These are phyloP conservation scores for Chromoteleia sp. DNA, from an alignment of 2,888 invertebrate genomes.

Conservation along the genomic window DNA sequence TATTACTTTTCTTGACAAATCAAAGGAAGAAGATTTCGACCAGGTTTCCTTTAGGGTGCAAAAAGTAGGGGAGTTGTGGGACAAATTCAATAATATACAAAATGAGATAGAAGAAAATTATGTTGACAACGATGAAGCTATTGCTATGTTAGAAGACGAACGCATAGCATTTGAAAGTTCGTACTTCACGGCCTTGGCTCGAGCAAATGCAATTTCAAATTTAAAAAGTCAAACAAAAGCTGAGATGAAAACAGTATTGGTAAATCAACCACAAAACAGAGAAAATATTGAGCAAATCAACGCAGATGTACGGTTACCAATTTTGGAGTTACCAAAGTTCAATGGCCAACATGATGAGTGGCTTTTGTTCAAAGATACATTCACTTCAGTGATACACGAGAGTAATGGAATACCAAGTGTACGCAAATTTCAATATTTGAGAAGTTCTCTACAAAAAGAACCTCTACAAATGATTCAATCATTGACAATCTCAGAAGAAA, in stretches of 20 bases:
- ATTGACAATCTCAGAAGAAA: neutral
- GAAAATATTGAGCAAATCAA: too few species aligned
- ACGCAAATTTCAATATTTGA: constrained; percentile 4
- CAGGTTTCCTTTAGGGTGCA: neutral
- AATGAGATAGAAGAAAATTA: neutral
- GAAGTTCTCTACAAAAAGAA: neutral
- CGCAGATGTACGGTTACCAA: neutral
- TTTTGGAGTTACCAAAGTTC: neutral
- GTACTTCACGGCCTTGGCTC: too few species aligned
- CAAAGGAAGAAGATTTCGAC: neutral
- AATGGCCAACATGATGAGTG: neutral
- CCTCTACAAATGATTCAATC: neutral
- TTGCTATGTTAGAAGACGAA: too few species aligned
- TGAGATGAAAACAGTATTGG: too few species aligned
- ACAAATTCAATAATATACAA: neutral
- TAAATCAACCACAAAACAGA: too few species aligned
- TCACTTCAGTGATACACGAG: neutral
- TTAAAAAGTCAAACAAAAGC: neutral
- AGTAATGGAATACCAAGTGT: neutral
- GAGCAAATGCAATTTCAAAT: too few species aligned
- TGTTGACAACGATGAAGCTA: too few species aligned
- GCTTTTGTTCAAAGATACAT: neutral
- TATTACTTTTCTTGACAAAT: neutral
- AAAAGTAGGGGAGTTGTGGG: neutral
- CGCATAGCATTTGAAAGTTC: too few species aligned